Evolutionary conservation across 2,113 vertebrate genomes (phyloP).

Genomic region (Phylloscopus trochilus): DNA sequence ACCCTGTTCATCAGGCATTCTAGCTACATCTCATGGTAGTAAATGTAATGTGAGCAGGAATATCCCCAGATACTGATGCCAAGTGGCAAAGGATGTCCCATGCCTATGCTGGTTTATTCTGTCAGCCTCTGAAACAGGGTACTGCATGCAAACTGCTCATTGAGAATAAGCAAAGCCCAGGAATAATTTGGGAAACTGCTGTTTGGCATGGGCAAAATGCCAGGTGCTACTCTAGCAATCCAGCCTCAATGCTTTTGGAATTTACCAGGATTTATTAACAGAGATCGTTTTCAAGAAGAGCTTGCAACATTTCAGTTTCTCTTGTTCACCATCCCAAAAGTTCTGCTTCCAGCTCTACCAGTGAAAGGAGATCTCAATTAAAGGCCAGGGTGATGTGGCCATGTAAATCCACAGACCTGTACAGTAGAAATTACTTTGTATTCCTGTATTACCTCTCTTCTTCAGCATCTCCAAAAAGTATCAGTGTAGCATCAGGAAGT

Average conservation of each 20-base stretch:
- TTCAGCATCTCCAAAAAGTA: background rate
- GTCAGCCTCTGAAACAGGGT: background rate
- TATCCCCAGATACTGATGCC: background rate
- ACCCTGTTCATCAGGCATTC: background rate
- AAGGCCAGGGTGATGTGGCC: background rate
- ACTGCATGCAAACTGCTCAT: background rate
- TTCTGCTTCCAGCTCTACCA: background rate
- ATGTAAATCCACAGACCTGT: background rate
- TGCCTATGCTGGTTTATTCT: background rate
- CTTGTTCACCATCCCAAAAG: background rate
- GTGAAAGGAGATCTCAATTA: background rate
- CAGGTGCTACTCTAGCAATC: background rate
- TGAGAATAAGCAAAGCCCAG: background rate
- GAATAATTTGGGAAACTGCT: background rate
- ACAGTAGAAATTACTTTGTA: background rate
- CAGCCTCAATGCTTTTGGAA: background rate
- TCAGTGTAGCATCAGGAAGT: background rate
- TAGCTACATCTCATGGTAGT: background rate
- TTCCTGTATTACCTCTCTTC: background rate
- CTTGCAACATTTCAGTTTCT: background rate
- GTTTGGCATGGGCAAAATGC: background rate
- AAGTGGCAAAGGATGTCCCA: background rate
- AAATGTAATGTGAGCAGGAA: background rate
- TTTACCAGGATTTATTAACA: background rate
- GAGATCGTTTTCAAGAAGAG: background rate